Base-by-base conservation (phyloP, 2,113 vertebrate genomes). In the Gnathonemus longibarbis region DNA sequence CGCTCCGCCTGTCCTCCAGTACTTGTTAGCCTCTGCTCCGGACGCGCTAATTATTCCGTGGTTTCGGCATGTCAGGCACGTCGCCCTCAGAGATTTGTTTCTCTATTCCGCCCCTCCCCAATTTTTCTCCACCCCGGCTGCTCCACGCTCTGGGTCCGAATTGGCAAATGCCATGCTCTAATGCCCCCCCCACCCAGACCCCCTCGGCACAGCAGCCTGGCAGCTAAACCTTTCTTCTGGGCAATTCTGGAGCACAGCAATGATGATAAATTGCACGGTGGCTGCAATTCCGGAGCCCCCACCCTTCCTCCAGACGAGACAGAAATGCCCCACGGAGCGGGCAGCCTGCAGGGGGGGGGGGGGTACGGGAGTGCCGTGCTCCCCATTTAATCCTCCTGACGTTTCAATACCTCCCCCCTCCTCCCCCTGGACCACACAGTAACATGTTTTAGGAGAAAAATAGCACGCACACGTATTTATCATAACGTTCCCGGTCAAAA, bases 181-280 rank as follows among this genome's bases (percentile, higher is more conserved):
- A 85, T 49, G 45, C 80, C 15, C 19, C 80, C 80, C 42, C 80
- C 49, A 15, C 13, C 13, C 49, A 45, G 9, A 5, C 83, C 83
- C 83, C 5, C 58, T 42, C 4, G 86, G 2, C 45, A 24, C 84
- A 49, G 45, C 24, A 31, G 31, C 48, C 53, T 91, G 0, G 74
- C 91, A 94, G 94, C 92, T 91, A 93, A 93, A 91, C 91, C 3
- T 87, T 94, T 95, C 93, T 93, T 91, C 92, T 91, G 35, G 49
- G 89, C 50, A 31, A 94, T 94, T 94, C 91, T 91, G 50, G 91
- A 53, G 90, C 49, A 90, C 84, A 11, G 90, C 24, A 0, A 92
- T 74, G 2, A 92, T 91, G 93, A 95, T 91, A 89, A 93, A 92
- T 93, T 56, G 88, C 89, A 17, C 1, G 92, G 90, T 91, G 91